Evolutionary conservation across 2,113 vertebrate species (phyloP).

Genomic region (Herpetotheres cachinnans): DNA sequence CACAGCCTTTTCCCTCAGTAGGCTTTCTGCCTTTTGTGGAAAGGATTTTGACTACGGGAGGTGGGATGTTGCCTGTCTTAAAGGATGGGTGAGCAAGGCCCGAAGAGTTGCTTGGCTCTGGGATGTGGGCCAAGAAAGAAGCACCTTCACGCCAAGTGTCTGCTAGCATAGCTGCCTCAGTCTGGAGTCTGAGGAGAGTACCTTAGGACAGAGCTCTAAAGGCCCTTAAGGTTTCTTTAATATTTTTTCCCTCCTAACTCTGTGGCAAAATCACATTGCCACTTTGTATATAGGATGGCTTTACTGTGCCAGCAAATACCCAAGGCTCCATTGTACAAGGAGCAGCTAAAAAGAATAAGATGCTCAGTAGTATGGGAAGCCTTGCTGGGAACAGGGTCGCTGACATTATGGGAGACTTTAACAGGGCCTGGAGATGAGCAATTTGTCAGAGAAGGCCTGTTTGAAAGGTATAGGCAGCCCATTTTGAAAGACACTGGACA

Average conservation of each 20-base stretch:
- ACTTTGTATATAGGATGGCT: background rate
- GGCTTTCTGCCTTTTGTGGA: background rate
- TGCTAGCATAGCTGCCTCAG: background rate
- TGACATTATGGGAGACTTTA: background rate
- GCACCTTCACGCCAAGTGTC: background rate
- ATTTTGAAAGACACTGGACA: background rate
- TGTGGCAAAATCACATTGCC: background rate
- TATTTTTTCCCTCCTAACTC: background rate
- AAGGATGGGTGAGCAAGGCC: background rate
- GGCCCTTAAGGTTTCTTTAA: background rate
- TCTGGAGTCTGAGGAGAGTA: background rate
- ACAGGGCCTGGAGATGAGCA: background rate
- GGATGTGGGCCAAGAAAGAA: background rate
- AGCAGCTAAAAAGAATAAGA: background rate
- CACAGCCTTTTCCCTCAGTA: background rate
- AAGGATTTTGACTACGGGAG: background rate
- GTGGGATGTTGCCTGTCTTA: background rate
- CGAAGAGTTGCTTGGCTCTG: background rate
- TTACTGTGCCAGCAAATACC: background rate
- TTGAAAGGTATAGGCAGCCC: background rate
- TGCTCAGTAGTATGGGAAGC: background rate
- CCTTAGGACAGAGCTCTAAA: background rate
- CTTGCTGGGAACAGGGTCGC: background rate
- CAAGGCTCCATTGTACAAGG: rapidly evolving
- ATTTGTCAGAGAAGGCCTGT: background rate